A percentile compares a stretch with the other conserved stretches of the same genome.
Conservation (phyloP, 2,113 vertebrate species). For the Elanus axillaris region DNA sequence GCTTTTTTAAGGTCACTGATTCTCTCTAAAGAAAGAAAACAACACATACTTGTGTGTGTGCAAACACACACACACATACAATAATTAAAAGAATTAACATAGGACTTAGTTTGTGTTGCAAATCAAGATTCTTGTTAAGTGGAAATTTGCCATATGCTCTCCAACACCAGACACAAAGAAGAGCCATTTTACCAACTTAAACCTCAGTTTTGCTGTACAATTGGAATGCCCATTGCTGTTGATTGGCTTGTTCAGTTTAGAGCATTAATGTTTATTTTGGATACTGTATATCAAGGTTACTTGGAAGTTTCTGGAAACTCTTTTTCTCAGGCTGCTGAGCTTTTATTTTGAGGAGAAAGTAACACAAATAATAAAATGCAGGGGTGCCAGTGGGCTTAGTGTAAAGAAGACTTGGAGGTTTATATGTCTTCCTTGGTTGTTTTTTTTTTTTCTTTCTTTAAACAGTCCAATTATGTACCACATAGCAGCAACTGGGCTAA, state of each 20-base stretch:
- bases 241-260: neutral
- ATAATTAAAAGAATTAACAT: constrained; percentile 42
- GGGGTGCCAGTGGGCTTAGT: constrained; percentile 10
- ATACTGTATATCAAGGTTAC: neutral
- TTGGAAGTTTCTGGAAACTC: neutral
- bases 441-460: neutral
- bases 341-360: constrained; percentile 39
- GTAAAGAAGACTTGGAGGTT: neutral
- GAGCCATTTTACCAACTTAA: neutral
- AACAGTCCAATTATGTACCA: constrained; percentile 53
- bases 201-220: neutral
- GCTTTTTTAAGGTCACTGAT: neutral
- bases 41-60: neutral
- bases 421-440: neutral
- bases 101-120: neutral
- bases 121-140: neutral
- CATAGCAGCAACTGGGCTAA: constrained; percentile 44
- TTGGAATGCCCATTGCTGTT: neutral
- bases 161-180: constrained; percentile 48
- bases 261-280: neutral
- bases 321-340: neutral
- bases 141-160: constrained; percentile 51
- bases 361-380: neutral
- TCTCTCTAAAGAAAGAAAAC: neutral
- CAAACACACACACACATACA: neutral